Base-by-base conservation (phyloP, 2,888 invertebrate genomes). In the Microplitis deprimator region DNA sequence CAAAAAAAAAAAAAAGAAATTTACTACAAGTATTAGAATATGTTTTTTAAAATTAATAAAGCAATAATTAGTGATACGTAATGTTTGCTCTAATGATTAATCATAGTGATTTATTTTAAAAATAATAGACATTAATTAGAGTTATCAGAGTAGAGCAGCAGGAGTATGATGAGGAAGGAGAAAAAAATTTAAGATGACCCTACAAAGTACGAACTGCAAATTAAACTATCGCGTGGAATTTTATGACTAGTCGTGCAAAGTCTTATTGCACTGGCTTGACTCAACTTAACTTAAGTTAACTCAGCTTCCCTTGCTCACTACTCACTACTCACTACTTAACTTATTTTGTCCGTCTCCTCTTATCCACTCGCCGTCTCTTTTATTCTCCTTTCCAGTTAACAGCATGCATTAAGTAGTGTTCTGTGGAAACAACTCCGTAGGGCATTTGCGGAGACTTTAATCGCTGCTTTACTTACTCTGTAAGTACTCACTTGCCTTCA, bases 361-460 rank as follows among this genome's bases (percentile, higher is more conserved):
- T 40, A 64, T 59, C 29, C 62, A n/a, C 29, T 29, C 29, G 29
- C 50, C 50, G 50, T 50, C 68, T 68, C 39, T 40, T 64, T 17
- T 29, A 39, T 29, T 68, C 40, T 68, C n/a, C 20, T 29, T 71
- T 72, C 39, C 3, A 20, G 20, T 41, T 41, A 29, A 62, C 68
- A 17, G 59, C 40, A 72, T 62, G 71, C 71, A 76, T 76, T 76
- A 68, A 76, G 40, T 13, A 50, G 50, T 80, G 68, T 78, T 75
- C 73, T 65, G 77, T 74, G 40, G 77, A 75, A 80, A 80, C 71
- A 68, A 39, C 72, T 76, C 70, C 75, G 72, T 73, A 75, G 73
- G 75, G 73, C 75, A 77, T 80, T 77, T 75, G 77, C 67, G 72
- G 69, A 68, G 77, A 76, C 76, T 78, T 78, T 77, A 77, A 79